Conservation (phyloP, 1,140 invertebrate species). For the Diploscapter pachys region DNA sequence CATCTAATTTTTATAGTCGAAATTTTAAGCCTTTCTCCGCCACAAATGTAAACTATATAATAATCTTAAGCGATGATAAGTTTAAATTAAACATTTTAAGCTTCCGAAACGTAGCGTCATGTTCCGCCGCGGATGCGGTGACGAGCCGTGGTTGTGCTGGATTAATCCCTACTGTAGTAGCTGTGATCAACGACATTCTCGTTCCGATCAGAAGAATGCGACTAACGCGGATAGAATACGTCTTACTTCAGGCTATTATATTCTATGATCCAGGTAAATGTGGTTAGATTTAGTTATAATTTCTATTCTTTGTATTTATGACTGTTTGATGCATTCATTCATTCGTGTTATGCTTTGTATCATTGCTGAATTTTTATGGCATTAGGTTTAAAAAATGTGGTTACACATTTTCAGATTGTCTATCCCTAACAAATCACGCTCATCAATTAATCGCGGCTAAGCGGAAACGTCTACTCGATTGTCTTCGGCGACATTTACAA, state of each 20-base stretch:
- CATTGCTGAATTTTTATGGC: too few relatives aligned
- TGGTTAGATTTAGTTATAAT: too few relatives aligned
- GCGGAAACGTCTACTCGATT: slow-evolving; percentile 36
- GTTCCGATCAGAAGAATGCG: slow-evolving; percentile 49
- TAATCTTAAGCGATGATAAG: too few relatives aligned
- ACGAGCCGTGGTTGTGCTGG: slow-evolving; percentile 15
- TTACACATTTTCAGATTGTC: slow-evolving; percentile 45
- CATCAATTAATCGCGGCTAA: slow-evolving; percentile 43
- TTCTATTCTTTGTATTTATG: not conserved
- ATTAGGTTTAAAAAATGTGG: too few relatives aligned
- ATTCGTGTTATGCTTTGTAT: too few relatives aligned
- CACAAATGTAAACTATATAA: too few relatives aligned
- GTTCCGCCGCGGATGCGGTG: too few relatives aligned
- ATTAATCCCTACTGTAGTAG: slow-evolving; percentile 56
- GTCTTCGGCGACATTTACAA: slow-evolving; percentile 41
- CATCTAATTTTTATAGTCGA: too few relatives aligned
- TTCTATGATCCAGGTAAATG: slow-evolving; percentile 53
- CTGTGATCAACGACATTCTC: slow-evolving; percentile 57
- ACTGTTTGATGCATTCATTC: too few relatives aligned
- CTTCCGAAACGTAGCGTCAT: too few relatives aligned
- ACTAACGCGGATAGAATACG: slow-evolving; percentile 53
- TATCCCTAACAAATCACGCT: slow-evolving; percentile 44
- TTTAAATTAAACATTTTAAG: too few relatives aligned
- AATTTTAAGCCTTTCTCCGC: too few relatives aligned
- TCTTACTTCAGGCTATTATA: slow-evolving; percentile 52